Evolutionary conservation across 2,113 vertebrate species (phyloP), one percentile per base, ranked within the genome.

Genomic region (Paralichthys olivaceus): DNA sequence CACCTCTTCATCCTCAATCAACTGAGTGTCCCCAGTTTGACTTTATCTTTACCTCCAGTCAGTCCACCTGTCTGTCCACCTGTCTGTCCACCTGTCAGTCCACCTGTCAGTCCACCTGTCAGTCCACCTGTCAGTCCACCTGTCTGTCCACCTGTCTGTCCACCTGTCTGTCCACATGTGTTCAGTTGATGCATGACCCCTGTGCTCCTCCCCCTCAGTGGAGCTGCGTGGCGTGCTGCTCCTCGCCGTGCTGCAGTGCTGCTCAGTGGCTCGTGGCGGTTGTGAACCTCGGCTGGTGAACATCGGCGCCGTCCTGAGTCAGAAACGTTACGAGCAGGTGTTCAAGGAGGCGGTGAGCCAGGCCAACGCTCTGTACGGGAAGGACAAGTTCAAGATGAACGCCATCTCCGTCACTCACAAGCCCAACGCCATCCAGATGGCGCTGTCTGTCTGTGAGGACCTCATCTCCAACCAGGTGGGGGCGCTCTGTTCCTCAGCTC

Each of bases 401-500:
- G 97, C 97, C 93, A 99, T 97, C 89, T 97, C 97, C 0, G 97
- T 99, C 93, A 98, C 97, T 0, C 97, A 99, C 94, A 97, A 97
- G 68, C 95, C 96, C 91, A 99, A 98, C 86, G 97, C 97, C 88
- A 99, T 99, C 90, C 97, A 98, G 94, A 99, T 99, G 97, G 97
- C 97, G 19, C 95, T 99, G 84, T 98, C 97, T 13, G 97, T 99
- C 75, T 99, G 97, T 75, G 97, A 99, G 92, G 97, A 98, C 90
- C 96, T 99, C 92, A 98, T 99, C 96, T 98, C 96, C 86, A 95
- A 96, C 94, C 97, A 99, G 97, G 97, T 98, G 93, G 79, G 73
- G 45, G 53, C 19, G 37, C 61, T n/a, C 0, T 47, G 9, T 15
- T 25, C 5, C 37, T 63, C 59, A 14, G 19, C n/a, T 59, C 32